Base-by-base conservation (phyloP, 1,140 invertebrate species). In the Drosophila santomea region DNA sequence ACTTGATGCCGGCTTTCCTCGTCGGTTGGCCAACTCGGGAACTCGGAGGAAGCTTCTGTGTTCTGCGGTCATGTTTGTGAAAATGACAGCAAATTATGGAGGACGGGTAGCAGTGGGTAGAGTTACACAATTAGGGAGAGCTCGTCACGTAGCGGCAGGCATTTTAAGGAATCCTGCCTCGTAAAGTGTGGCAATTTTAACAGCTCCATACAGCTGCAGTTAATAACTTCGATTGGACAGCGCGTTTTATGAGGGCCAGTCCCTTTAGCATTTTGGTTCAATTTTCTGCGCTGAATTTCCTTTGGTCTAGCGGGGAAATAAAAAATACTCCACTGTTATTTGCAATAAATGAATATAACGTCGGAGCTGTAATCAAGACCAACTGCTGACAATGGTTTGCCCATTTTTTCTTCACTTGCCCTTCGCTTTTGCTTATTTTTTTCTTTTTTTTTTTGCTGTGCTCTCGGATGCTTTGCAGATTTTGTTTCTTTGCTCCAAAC, bases 301-400 rank as follows among this genome's bases (percentile, higher is more conserved):
- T 44, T 15, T 50, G 45, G 38, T 51, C 74, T 75, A 51, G 74
- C 38, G 45, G 10, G 59, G 50, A 47, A 83, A 84, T 78, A 89
- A 71, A 88, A 88, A 84, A 89, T 88, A 80, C 74, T 88, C 80
- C 73, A 71, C 73, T 84, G 85, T 74, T 84, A 88, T 88, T 89
- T 63, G 84, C 76, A 74, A 88, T 89, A 89, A 89, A 88, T 89
- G 84, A 89, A 84, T 78, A 72, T 84, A 84, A 88, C 73, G 84
- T 88, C 80, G 73, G 75, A 89, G 80, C 73, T 88, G 84, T 89
- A 88, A 88, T 88, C 84, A 89, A 89, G 76, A 80, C 61, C 84
- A 88, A 77, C 84, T 88, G 84, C 84, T 78, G 76, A 76, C 84
- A 83, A 57, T 82, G 60, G 52, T 48, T 59, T 56, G 45, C 25